Evolutionary conservation across 2,888 invertebrate species (phyloP).

Genomic region (Rhagonycha lutea): DNA sequence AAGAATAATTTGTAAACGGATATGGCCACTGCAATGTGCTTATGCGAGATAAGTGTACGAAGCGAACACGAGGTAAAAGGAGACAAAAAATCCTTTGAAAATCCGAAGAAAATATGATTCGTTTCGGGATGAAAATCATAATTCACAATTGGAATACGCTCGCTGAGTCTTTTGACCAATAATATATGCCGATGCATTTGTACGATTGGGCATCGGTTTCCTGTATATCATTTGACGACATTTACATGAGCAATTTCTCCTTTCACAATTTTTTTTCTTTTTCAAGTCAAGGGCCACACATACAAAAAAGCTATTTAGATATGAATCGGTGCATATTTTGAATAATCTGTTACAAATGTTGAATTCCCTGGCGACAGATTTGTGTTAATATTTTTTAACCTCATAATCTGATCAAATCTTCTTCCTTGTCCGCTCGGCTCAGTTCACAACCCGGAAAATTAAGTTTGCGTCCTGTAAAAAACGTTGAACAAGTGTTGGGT

Average conservation of each 20-base stretch:
- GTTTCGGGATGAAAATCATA: conserved; percentile 54
- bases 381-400: conserved; percentile 52
- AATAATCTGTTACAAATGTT: conserved; percentile 48
- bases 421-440: conserved; percentile 55
- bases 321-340: conserved; percentile 9
- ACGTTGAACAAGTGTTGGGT: conserved; percentile 47
- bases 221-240: conserved; percentile 33
- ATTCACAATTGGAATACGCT: conserved; percentile 55
- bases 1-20: conserved; percentile 48
- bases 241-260: conserved; percentile 27
- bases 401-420: conserved; percentile 54
- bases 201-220: conserved; percentile 37
- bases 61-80: conserved; percentile 29
- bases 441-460: conserved; percentile 57
- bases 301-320: conserved; percentile 15
- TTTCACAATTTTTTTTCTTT: conserved; percentile 5
- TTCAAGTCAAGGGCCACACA: neutral
- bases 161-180: conserved; percentile 55
- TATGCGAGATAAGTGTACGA: conserved; percentile 39
- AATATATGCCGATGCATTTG: conserved; percentile 51
- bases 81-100: conserved; percentile 48
- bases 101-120: conserved; percentile 56
- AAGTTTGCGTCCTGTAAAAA: conserved; percentile 52
- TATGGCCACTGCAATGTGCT: conserved; percentile 46
- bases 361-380: conserved; percentile 48